A percentile compares a stretch with the other conserved stretches of the same genome.
phyloP scores from a whole-genome alignment of 1,140 invertebrate genomes.

The Gryllus bimaculatus region DNA sequence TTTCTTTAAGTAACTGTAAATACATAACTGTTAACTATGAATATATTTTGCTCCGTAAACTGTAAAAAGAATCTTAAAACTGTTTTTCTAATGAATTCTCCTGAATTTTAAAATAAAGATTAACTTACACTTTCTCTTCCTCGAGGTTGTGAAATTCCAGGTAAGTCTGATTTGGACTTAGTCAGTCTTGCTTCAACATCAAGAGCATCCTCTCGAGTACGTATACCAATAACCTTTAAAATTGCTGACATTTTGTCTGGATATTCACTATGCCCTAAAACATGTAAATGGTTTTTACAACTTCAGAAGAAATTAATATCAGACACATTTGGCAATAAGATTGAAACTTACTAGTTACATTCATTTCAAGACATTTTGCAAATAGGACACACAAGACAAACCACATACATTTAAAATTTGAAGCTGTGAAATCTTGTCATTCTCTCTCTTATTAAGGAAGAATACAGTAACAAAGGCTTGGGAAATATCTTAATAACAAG shows the following conservation, averaged over 20 bases:
- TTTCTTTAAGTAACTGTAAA: no score
- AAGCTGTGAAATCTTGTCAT: no score
- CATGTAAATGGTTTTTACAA: constrained; percentile 19
- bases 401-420: constrained; percentile 1
- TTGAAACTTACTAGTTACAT: not conserved
- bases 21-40: no score
- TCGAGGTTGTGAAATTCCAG: constrained; percentile 7
- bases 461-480: no score
- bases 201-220: constrained; percentile 25
- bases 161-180: constrained; percentile 30
- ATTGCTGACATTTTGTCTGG: constrained; percentile 50
- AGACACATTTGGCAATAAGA: not conserved
- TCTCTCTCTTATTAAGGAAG: no score
- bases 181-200: constrained; percentile 29
- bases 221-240: constrained; percentile 33
- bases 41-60: no score
- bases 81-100: no score
- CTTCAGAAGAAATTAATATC: constrained; percentile 8
- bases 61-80: no score
- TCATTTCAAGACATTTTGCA: not conserved
- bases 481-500: no score
- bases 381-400: not conserved
- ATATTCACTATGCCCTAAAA: constrained; percentile 51
- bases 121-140: not conserved
- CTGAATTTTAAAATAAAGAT: no score